Conservation (phyloP, 1,140 invertebrate genomes). For the Aradophagus sp. region DNA sequence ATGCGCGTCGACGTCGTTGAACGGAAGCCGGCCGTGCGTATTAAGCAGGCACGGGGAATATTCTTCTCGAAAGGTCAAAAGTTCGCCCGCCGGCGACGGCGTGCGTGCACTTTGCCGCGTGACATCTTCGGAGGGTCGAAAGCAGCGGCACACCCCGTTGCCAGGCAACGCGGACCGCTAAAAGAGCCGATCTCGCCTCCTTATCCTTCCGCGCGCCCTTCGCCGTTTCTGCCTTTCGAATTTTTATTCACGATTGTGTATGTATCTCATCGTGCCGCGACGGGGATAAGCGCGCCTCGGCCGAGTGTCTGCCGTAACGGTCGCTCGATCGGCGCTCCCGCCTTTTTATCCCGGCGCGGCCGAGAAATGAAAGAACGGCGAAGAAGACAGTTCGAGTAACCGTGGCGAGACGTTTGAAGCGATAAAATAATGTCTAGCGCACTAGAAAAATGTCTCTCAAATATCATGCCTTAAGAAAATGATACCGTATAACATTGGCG, state of each 20-base stretch:
- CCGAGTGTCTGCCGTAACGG: too few species aligned
- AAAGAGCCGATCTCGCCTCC: slow-evolving; percentile 41
- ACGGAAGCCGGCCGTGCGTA: slow-evolving; percentile 22
- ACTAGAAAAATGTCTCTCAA: too few species aligned
- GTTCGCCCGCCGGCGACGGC: slow-evolving; percentile 33
- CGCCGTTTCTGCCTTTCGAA: slow-evolving; percentile 9
- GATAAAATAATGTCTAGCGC: too few species aligned
- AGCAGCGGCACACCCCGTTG: slow-evolving; percentile 38
- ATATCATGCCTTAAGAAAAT: too few species aligned
- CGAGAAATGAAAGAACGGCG: too few species aligned
- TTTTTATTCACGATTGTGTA: slow-evolving; percentile 38
- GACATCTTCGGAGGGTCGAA: slow-evolving; percentile 51
- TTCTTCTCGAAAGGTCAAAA: slow-evolving; percentile 53
- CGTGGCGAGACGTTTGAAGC: too few species aligned
- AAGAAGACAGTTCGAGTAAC: too few species aligned
- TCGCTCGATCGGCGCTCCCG: too few species aligned
- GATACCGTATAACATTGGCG: too few species aligned
- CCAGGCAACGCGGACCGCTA: slow-evolving; percentile 42
- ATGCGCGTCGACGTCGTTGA: slow-evolving; percentile 30
- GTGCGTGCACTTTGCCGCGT: slow-evolving; percentile 51
- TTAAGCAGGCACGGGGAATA: slow-evolving; percentile 38
- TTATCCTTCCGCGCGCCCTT: slow-evolving; percentile 27
- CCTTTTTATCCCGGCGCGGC: too few species aligned
- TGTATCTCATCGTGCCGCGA: too few species aligned
- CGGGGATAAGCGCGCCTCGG: too few species aligned